Conservation (phyloP, 2,888 invertebrate species). For the Lasioglossum vierecki region DNA sequence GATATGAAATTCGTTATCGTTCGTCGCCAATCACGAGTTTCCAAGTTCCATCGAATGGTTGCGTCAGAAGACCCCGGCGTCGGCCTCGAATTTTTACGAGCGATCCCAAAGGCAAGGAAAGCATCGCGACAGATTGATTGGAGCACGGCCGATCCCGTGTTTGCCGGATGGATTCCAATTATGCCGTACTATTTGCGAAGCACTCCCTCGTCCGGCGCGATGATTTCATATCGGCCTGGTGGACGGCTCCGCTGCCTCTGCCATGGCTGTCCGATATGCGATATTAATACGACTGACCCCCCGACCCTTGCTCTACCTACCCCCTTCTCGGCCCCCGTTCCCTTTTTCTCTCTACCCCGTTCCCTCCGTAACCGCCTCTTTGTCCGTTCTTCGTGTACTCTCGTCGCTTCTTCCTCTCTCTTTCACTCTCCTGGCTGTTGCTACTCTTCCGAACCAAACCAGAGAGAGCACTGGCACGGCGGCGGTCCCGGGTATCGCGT, state of each 20-base stretch:
- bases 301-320: conserved; percentile 55
- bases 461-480: conserved; percentile 4
- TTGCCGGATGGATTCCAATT: conserved; percentile 83
- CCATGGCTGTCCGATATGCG: conserved; percentile 80
- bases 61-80: neutral
- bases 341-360: neutral
- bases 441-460: conserved; percentile 27
- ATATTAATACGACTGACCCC: conserved; percentile 82
- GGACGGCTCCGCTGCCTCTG: conserved; percentile 62
- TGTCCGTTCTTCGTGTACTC: conserved; percentile 22
- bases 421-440: neutral
- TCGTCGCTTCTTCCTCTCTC: neutral
- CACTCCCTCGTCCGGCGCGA: conserved; percentile 80
- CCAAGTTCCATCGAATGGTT: neutral
- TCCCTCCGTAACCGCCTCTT: neutral
- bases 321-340: conserved; percentile 55
- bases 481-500: conserved; percentile 33
- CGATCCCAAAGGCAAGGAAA: conserved; percentile 54
- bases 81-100: conserved; percentile 47
- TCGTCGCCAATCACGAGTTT: conserved; percentile 1
- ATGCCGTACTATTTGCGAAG: conserved; percentile 82
- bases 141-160: conserved; percentile 76
- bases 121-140: conserved; percentile 81
- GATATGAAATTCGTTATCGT: neutral
- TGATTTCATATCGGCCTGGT: conserved; percentile 79